Evolutionary conservation across 2,888 invertebrate genomes (phyloP).

Genomic region (Torymus tubicola): DNA sequence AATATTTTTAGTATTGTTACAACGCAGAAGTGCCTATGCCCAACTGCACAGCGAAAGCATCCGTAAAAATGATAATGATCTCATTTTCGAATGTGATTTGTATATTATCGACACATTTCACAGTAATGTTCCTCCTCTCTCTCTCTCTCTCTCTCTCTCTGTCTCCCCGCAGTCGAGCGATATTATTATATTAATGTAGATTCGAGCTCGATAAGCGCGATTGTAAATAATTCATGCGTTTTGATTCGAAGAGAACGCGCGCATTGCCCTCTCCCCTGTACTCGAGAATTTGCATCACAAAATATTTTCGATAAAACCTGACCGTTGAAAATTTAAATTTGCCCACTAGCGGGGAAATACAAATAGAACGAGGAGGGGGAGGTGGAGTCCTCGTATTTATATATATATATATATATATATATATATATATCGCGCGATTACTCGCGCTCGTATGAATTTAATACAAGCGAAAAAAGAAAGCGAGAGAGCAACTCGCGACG

Average conservation of each 20-base stretch:
- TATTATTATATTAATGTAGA: constrained; percentile 20
- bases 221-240: constrained; percentile 27
- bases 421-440: no score
- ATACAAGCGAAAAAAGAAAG: no score
- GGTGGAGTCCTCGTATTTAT: background rate
- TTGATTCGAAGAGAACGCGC: constrained; percentile 4
- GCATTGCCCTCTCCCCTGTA: background rate
- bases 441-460: no score
- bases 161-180: no score
- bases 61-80: constrained; percentile 33
- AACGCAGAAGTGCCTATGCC: background rate
- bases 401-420: no score
- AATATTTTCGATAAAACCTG: constrained; percentile 18
- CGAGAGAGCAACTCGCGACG: no score
- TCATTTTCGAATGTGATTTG: constrained; percentile 12
- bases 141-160: no score
- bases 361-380: background rate
- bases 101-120: constrained; percentile 6
- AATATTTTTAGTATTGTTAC: no score
- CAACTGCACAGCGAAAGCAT: background rate
- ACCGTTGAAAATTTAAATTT: constrained; percentile 34
- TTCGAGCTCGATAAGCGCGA: background rate
- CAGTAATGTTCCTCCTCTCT: background rate
- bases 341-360: background rate
- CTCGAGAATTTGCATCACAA: constrained; percentile 25